Evolutionary conservation across 1,140 invertebrate genomes (phyloP).

Genomic region (Drosophila mayri): DNA sequence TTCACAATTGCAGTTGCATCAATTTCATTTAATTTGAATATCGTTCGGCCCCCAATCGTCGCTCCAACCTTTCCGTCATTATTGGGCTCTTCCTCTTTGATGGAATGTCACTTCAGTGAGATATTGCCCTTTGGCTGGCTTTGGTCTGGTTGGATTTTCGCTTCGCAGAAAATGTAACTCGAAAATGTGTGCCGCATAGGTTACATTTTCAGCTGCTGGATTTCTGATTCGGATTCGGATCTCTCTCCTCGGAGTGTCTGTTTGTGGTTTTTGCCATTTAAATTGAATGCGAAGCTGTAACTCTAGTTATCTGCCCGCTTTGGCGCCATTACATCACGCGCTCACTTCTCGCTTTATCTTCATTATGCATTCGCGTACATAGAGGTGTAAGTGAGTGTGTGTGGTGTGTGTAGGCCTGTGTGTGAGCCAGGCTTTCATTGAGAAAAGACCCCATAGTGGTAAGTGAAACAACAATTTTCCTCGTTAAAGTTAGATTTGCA

Average conservation of each 20-base stretch:
- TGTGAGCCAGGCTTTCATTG: conserved; percentile 62
- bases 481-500: conserved; percentile 59
- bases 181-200: conserved; percentile 45
- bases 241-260: conserved; percentile 24
- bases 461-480: conserved; percentile 59
- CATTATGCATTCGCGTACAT: conserved; percentile 34
- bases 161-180: conserved; percentile 4
- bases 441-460: conserved; percentile 46
- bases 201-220: conserved; percentile 6
- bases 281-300: conserved; percentile 67
- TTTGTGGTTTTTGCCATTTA: conserved; percentile 76
- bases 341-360: conserved; percentile 31
- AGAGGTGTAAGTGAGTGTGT: conserved; percentile 1
- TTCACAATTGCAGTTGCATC: conserved; percentile 56
- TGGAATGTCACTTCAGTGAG: conserved; percentile 34
- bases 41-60: conserved; percentile 3
- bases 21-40: conserved; percentile 58
- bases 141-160: conserved; percentile 4
- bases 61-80: neutral
- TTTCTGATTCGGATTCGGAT: conserved; percentile 8
- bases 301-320: conserved; percentile 71
- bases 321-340: conserved; percentile 72
- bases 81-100: conserved; percentile 8
- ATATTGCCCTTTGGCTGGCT: conserved; percentile 27
- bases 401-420: conserved; percentile 4